These are phyloP conservation scores for Ametastegia equiseti DNA, from an alignment of 2,888 invertebrate species.

Conservation along the genomic window DNA sequence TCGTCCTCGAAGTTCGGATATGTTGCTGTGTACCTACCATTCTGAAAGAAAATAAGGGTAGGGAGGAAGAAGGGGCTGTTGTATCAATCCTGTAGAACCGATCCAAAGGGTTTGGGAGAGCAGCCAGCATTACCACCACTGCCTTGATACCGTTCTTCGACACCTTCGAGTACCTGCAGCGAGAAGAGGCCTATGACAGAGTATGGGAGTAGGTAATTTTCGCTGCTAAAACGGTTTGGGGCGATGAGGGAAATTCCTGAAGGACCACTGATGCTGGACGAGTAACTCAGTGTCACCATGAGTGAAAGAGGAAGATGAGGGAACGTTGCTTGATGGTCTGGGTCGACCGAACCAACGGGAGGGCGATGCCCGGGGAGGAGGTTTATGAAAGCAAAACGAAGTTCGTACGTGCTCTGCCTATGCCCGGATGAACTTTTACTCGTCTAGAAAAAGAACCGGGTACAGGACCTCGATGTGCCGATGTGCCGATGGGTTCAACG, in stretches of 20 bases:
- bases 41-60: no score
- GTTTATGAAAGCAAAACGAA: conserved; percentile 70
- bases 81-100: no score
- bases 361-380: conserved; percentile 57
- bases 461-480: no score
- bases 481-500: no score
- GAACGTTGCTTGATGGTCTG: conserved; percentile 22
- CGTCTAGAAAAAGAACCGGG: no score
- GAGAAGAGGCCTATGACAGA: background rate
- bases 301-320: background rate
- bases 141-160: no score
- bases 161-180: no score
- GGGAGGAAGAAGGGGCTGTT: no score
- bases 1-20: background rate
- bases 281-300: background rate
- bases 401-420: conserved; percentile 67
- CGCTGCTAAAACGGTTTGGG: background rate
- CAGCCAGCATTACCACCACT: no score
- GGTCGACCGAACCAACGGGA: conserved; percentile 23
- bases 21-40: no score
- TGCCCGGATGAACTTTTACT: background rate
- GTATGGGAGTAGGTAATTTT: background rate
- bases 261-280: background rate
- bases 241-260: no score
- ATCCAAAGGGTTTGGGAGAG: no score